phyloP scores from a whole-genome alignment of 2,113 vertebrate genomes.

The Eurypyga helias region DNA sequence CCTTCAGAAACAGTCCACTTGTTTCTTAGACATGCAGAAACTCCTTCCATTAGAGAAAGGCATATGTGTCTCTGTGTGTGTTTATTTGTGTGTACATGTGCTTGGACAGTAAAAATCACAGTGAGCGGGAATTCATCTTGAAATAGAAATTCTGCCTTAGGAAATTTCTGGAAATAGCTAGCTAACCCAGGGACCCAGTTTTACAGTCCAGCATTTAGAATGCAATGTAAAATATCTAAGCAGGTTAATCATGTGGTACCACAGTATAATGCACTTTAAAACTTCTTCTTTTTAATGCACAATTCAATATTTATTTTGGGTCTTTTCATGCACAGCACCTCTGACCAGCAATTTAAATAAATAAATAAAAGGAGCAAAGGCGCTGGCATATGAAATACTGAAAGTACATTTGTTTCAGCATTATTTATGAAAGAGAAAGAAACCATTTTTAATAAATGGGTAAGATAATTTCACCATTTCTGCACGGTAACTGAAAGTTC shows the following conservation, averaged over 20 bases:
- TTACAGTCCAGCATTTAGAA: neutral
- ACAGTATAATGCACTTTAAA: neutral
- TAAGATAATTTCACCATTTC: neutral
- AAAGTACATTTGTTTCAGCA: neutral
- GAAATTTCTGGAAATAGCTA: neutral
- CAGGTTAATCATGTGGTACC: neutral
- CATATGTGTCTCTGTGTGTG: neutral
- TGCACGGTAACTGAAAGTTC: neutral
- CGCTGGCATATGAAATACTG: neutral
- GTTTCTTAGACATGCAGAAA: neutral
- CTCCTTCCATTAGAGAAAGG: neutral
- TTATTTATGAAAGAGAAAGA: slow-evolving; percentile 7
- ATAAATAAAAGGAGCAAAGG: slow-evolving; percentile 9
- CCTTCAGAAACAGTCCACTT: slow-evolving; percentile 39
- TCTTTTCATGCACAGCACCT: neutral
- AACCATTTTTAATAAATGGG: neutral
- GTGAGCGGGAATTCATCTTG: neutral
- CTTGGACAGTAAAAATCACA: neutral
- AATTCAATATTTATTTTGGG: neutral
- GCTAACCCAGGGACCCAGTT: neutral
- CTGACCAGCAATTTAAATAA: neutral
- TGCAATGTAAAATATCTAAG: neutral
- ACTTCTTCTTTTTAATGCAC: neutral
- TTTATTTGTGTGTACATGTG: neutral
- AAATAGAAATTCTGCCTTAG: neutral